Base-by-base conservation (phyloP, 1,140 invertebrate species). In the Listronotus oregonensis region DNA sequence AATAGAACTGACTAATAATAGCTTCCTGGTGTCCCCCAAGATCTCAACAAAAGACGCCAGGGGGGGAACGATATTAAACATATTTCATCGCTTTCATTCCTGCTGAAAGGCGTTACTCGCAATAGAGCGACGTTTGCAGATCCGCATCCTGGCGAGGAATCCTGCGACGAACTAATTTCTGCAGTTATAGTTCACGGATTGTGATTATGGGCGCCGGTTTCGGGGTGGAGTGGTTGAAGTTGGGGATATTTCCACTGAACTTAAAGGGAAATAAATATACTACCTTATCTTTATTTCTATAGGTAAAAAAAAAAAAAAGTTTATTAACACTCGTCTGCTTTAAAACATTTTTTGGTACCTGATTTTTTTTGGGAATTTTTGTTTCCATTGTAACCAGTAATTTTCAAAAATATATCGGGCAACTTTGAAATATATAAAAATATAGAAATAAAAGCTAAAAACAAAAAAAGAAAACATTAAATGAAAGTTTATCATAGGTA, bases 11-110 rank as follows among this genome's bases (percentile, higher is more conserved):
- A 51, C 42, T 64, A 64, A 64, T 64, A 64, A 64, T 64, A 47
- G 61, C 61, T 64, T 64, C 61, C 61, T 64, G 5, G 61, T 56
- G 61, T 56, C 61, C 61, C 61, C 56, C 61, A 64, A 64, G 61
- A 64, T 56, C 31, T 56, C 61, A 64, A 64, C 61, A 64, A 64
- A 64, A 64, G 61, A 64, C 62, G 52, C 15, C 62, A 50, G 32
- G 51, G 43, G 46, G 58, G 47, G 46, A 61, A 61, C 50, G 47
- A 27, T 27, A 27, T 27, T 27, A 1, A 27, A 31, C 62, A 64
- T 64, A 64, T 49, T 64, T 27, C 21, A 3, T 27, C 21, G 21
- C 21, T 27, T 27, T 64, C 62, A 64, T 55, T 57, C 14, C 52
- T 17, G 52, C 39, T 64, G 62, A 64, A 56, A 64, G 52, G 49